A percentile compares a stretch with the other conserved stretches of the same genome.
phyloP scores from a whole-genome alignment of 2,113 vertebrate species.

The Saccopteryx bilineata region DNA sequence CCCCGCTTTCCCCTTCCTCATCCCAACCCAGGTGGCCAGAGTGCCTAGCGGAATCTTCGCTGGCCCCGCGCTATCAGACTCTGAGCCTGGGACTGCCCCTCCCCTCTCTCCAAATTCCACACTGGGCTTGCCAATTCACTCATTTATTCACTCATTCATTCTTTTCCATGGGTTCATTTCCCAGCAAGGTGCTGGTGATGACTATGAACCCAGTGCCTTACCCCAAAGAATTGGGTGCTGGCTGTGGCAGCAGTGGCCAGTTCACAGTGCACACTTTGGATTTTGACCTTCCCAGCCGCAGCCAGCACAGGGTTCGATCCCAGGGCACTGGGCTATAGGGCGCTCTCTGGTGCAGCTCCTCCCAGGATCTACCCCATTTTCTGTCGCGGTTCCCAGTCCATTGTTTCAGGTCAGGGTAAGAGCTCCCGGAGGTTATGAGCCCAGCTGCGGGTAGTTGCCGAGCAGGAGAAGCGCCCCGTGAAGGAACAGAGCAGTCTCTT shows the following conservation, averaged over 20 bases:
- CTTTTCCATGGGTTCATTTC: not conserved
- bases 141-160: not conserved
- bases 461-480: accelerated
- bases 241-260: accelerated
- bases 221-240: accelerated
- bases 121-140: not conserved
- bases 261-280: not conserved
- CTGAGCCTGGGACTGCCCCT: accelerated
- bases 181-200: not conserved
- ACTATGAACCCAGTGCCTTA: not conserved
- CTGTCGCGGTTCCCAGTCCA: not conserved
- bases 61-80: not conserved
- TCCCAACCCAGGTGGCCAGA: accelerated
- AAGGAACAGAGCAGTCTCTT: not conserved
- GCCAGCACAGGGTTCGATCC: not conserved
- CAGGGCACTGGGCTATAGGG: accelerated
- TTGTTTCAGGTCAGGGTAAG: not conserved
- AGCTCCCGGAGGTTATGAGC: not conserved
- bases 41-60: not conserved
- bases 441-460: accelerated
- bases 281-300: not conserved
- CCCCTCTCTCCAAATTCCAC: not conserved
- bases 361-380: not conserved
- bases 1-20: not conserved
- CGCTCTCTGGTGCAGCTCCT: not conserved